Conservation (phyloP, 1,140 invertebrate species). For the Paralvinella palmiformis region DNA sequence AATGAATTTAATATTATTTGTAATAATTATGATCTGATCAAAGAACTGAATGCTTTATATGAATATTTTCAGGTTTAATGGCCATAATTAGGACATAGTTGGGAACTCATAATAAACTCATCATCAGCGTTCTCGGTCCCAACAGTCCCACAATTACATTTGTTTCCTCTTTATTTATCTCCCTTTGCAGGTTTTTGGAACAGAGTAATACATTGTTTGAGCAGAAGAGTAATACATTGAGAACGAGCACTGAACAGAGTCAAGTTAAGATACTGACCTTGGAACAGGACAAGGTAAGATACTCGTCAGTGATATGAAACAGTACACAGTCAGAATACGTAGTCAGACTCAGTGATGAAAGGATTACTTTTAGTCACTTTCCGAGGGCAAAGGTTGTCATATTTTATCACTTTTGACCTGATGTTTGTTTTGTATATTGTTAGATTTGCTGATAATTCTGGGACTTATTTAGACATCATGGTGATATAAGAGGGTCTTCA, state of each 20-base stretch:
- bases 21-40: neutral
- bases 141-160: neutral
- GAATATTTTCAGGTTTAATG: neutral
- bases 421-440: neutral
- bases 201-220: constrained; percentile 49
- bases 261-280: constrained; percentile 42
- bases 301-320: neutral
- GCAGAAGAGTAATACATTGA: constrained; percentile 47
- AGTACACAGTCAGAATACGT: neutral
- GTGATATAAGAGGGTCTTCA: too few relatives aligned
- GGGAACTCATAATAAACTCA: neutral
- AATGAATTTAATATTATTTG: neutral
- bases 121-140: neutral
- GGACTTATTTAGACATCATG: neutral
- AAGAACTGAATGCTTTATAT: neutral
- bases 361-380: neutral
- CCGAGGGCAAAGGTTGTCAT: neutral
- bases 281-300: constrained; percentile 48
- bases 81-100: neutral
- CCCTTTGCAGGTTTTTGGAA: constrained; percentile 45
- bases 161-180: constrained; percentile 14
- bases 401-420: neutral
- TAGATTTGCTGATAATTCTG: neutral
- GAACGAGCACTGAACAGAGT: constrained; percentile 38
- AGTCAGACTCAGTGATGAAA: neutral